Percentiles rank a stretch among this genome's conserved stretches.
phyloP scores from a whole-genome alignment of 2,113 vertebrate species.

The Etheostoma cragini region DNA sequence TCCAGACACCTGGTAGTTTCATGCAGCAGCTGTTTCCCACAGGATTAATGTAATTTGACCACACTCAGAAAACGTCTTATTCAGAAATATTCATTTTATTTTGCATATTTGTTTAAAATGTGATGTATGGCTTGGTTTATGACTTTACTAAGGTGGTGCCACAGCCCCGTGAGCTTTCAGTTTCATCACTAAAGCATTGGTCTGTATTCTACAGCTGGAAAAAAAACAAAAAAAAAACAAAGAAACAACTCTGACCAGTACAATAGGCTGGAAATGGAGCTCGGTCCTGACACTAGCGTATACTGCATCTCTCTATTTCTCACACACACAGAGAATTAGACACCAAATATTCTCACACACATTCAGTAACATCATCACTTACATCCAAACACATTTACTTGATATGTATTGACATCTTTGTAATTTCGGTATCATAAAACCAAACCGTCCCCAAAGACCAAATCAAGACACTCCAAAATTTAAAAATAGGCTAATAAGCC shows the following conservation, averaged over 20 bases:
- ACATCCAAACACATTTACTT: conserved; percentile 48
- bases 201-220: conserved; percentile 43
- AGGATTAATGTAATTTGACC: background rate
- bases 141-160: conserved; percentile 59
- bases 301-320: conserved; percentile 41
- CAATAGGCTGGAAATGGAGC: conserved; percentile 48
- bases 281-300: conserved; percentile 50
- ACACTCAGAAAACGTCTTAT: conserved; percentile 26
- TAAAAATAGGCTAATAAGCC: conserved; percentile 22
- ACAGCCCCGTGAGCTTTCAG: conserved; percentile 35
- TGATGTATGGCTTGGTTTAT: conserved; percentile 77
- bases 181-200: conserved; percentile 35
- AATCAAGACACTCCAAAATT: conserved; percentile 25
- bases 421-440: conserved; percentile 26
- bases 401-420: conserved; percentile 55
- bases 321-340: conserved; percentile 15
- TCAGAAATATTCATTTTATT: conserved; percentile 77
- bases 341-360: conserved; percentile 26
- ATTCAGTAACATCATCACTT: conserved; percentile 27
- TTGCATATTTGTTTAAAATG: conserved; percentile 77
- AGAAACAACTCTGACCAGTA: conserved; percentile 52
- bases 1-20: background rate
- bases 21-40: background rate
- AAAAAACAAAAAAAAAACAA: conserved; percentile 40
- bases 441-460: conserved; percentile 1